Percentiles rank a stretch among this genome's conserved stretches.
These are phyloP conservation scores for Drosophila nannoptera DNA, from an alignment of 1,140 invertebrate species.

Conservation along the genomic window DNA sequence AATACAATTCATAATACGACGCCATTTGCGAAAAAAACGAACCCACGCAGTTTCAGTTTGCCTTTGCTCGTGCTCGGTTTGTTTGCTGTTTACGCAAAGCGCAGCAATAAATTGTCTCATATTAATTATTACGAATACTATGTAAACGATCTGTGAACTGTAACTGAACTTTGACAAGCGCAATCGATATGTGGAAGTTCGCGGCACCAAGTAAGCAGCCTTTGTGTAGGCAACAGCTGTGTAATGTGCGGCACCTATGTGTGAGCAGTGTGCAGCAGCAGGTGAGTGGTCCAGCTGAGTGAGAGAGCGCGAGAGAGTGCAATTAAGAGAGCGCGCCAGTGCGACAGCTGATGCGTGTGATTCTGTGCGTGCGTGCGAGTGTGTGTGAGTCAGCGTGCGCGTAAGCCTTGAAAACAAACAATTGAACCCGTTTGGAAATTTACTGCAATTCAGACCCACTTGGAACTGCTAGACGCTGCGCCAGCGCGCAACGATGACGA, in stretches of 20 bases:
- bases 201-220: not conserved
- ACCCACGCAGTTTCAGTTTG: conserved; percentile 11
- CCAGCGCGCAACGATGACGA: conserved; percentile 46
- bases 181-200: conserved; percentile 35
- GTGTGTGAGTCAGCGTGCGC: conserved; percentile 5
- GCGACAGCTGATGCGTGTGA: not conserved
- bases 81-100: not conserved
- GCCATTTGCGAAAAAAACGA: not conserved
- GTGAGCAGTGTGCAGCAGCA: conserved; percentile 39
- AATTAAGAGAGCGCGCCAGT: not conserved
- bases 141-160: not conserved
- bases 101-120: no score
- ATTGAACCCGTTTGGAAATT: conserved; percentile 24
- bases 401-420: conserved; percentile 64
- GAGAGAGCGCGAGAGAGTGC: not conserved
- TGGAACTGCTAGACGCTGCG: conserved; percentile 38
- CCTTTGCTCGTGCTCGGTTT: not conserved
- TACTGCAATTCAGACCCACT: conserved; percentile 22
- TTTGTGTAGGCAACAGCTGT: conserved; percentile 35
- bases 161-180: not conserved
- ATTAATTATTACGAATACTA: not conserved
- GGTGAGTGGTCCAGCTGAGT: conserved; percentile 41
- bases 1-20: not conserved
- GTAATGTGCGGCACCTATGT: not conserved
- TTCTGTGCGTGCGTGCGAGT: not conserved